These are phyloP conservation scores for Fulmarus glacialis DNA, from an alignment of 2,113 vertebrate genomes.

Conservation along the genomic window DNA sequence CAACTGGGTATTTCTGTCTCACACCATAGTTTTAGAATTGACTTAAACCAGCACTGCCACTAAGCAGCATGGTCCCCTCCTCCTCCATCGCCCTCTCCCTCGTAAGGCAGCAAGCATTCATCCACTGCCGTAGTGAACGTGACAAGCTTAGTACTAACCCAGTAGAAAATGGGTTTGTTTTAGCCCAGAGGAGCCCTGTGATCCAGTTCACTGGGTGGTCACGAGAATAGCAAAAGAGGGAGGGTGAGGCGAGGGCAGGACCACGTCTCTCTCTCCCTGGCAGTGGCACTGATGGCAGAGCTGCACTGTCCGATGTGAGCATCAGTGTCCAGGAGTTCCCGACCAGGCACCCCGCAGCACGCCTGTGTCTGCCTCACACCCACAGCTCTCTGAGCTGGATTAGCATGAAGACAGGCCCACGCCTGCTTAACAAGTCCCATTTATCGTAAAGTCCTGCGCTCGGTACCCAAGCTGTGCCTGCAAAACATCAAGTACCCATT, in stretches of 20 bases:
- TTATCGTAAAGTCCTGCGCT: rapidly evolving
- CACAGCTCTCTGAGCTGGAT: not conserved
- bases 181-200: not conserved
- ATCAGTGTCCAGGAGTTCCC: not conserved
- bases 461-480: not conserved
- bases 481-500: not conserved
- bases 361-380: not conserved
- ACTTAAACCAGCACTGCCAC: not conserved
- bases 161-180: not conserved
- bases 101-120: not conserved
- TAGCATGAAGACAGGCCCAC: not conserved
- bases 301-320: not conserved
- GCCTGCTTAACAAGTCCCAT: not conserved
- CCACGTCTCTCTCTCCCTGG: rapidly evolving
- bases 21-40: not conserved
- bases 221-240: not conserved
- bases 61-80: not conserved
- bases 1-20: not conserved
- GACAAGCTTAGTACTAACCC: not conserved
- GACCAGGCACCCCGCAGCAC: rapidly evolving
- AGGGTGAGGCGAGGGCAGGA: not conserved
- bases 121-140: rapidly evolving
- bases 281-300: not conserved
- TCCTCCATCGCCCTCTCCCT: not conserved
- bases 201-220: not conserved